These are phyloP conservation scores for Sitodiplosis mosellana DNA, from an alignment of 1,140 invertebrate genomes.

Conservation along the genomic window DNA sequence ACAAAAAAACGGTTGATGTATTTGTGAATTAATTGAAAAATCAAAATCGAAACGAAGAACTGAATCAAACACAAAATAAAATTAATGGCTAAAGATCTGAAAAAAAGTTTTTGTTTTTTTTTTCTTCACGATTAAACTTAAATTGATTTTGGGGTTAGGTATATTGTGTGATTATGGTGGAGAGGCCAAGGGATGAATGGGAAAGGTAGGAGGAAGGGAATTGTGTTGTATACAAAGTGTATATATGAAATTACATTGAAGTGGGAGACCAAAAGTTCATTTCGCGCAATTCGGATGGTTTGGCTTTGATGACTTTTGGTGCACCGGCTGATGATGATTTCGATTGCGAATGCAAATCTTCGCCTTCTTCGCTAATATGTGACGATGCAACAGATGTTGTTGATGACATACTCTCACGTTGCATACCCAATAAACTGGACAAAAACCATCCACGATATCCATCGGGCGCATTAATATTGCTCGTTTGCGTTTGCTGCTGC, in stretches of 20 bases:
- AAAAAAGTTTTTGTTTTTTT: too few species aligned
- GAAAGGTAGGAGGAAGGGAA: too few species aligned
- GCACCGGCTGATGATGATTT: background rate
- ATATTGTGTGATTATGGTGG: too few species aligned
- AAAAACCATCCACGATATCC: constrained; percentile 2
- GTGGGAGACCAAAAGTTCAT: constrained; percentile 73
- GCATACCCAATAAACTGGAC: constrained; percentile 1
- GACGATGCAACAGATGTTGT: background rate
- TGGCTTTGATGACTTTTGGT: constrained; percentile 24
- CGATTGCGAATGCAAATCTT: background rate
- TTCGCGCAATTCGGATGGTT: constrained; percentile 52
- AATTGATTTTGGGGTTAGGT: too few species aligned
- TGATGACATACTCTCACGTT: constrained; percentile 1
- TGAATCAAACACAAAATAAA: too few species aligned
- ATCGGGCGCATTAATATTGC: background rate
- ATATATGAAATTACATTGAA: constrained; percentile 38
- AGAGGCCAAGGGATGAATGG: too few species aligned
- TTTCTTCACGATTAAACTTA: too few species aligned
- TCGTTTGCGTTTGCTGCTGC: background rate
- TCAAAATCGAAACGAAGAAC: too few species aligned
- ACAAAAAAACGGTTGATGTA: too few species aligned
- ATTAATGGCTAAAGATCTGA: too few species aligned
- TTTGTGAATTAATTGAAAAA: too few species aligned
- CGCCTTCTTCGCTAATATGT: constrained; percentile 1
- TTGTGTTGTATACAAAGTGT: too few species aligned